These are phyloP conservation scores for Opisthocomus hoazin DNA, from an alignment of 2,113 vertebrate species.

Conservation along the genomic window DNA sequence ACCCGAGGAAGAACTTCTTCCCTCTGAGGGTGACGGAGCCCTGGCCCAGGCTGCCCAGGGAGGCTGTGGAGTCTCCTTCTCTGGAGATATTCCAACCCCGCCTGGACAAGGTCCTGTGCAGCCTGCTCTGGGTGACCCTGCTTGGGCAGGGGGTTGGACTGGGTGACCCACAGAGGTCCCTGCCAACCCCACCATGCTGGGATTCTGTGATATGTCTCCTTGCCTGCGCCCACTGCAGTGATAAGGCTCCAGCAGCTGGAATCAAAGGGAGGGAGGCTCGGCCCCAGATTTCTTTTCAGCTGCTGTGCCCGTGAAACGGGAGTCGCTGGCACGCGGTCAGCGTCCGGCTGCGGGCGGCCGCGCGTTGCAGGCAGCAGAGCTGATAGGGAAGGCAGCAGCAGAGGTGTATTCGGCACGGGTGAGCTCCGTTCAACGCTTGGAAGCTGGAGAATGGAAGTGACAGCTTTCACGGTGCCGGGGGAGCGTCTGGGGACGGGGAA, in stretches of 20 bases:
- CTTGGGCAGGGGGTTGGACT: too few species aligned
- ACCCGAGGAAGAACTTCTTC: too few species aligned
- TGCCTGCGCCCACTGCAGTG: neutral
- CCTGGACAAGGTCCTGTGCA: too few species aligned
- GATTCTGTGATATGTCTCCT: too few species aligned
- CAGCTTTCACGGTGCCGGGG: neutral
- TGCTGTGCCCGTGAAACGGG: fast-evolving
- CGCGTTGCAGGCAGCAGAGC: neutral
- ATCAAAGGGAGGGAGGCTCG: neutral
- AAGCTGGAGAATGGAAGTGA: neutral
- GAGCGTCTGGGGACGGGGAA: neutral
- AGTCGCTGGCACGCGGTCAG: neutral
- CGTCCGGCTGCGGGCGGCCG: neutral
- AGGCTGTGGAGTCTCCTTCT: too few species aligned
- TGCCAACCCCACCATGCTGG: too few species aligned
- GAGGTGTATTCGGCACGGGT: neutral
- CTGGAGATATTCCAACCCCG: too few species aligned
- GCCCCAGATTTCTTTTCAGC: neutral
- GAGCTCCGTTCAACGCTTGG: neutral
- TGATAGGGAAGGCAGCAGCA: neutral
- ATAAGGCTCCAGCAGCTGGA: neutral
- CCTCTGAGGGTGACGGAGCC: too few species aligned
- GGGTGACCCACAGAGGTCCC: too few species aligned
- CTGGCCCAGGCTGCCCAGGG: too few species aligned
- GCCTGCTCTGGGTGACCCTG: too few species aligned